A percentile compares a stretch with the other conserved stretches of the same genome.
Evolutionary conservation across 2,888 invertebrate species (phyloP).

Genomic region (Heliconius cydno): DNA sequence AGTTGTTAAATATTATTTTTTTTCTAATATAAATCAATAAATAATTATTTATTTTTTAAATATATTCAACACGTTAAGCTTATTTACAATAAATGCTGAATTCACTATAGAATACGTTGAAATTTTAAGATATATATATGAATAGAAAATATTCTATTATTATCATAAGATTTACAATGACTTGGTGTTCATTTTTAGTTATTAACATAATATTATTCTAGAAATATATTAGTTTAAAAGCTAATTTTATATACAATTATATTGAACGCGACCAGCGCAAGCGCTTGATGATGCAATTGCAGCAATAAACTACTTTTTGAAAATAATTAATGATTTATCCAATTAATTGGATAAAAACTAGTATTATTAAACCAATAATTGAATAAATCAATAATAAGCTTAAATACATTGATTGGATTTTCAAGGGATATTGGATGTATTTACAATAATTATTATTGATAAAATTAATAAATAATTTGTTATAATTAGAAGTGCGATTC

Average conservation of each 20-base stretch:
- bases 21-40: constrained; percentile 29
- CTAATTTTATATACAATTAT: constrained; percentile 43
- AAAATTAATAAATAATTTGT: constrained; percentile 49
- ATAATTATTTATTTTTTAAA: constrained; percentile 43
- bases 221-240: constrained; percentile 33
- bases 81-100: constrained; percentile 45
- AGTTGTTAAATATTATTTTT: constrained; percentile 54
- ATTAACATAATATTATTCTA: constrained; percentile 43
- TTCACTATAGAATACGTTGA: constrained; percentile 31
- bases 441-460: constrained; percentile 25
- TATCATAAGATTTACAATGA: constrained; percentile 65
- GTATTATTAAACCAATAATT: background rate
- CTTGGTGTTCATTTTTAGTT: constrained; percentile 56
- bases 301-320: constrained; percentile 6
- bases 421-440: constrained; percentile 19
- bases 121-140: constrained; percentile 53
- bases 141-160: constrained; percentile 51
- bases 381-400: constrained; percentile 16
- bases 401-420: constrained; percentile 5
- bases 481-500: constrained; percentile 72
- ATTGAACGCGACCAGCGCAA: constrained; percentile 42
- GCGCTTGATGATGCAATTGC: constrained; percentile 30
- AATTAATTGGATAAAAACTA: constrained; percentile 4
- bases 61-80: constrained; percentile 39
- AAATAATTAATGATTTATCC: constrained; percentile 61